Evolutionary conservation across 2,888 invertebrate genomes (phyloP), one percentile per base, ranked within the genome.

Genomic region (Euzophera pinguis): DNA sequence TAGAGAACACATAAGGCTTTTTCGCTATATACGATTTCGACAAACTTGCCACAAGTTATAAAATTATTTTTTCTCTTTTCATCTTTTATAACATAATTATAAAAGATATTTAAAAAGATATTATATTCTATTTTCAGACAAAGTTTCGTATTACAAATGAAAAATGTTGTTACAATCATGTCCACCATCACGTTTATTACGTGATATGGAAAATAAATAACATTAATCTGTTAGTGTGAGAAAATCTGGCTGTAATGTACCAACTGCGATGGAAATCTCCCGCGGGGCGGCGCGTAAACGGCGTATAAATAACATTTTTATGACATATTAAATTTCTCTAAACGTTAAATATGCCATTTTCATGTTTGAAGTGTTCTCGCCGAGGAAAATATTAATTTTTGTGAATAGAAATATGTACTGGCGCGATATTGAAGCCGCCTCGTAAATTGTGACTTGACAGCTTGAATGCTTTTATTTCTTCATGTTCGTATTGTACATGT

Each of bases 301-400:
- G 73, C 66, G 60, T 76, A 85, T 84, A 85, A 86, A 84, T 84
- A 83, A 79, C 77, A 71, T 81, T 84, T 58, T 86, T 84, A 86
- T 76, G 84, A 80, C 81, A 79, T 83, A 84, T 84, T 85, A 83
- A 84, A 85, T 80, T 79, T 74, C 70, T 73, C 70, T 84, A 78
- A 84, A 81, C 81, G 77, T 81, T 83, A 82, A 84, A 82, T 83
- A 81, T 81, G 78, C 73, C 78, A 75, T 81, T 79, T 75, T 75
- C 78, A 76, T 80, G 72, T 78, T 76, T 75, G 73, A 74, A 76
- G 71, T 72, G 73, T 71, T 75, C 69, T 69, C 67, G 65, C 62
- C 27, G 43, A 65, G 70, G 60, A 68, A 72, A 51, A 34, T 51
- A 51, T 51, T 51, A 51, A 51, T 51, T 51, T 43, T 51, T 43